Base-by-base conservation (phyloP, 2,888 invertebrate genomes). In the Drosophila sordidapex region DNA sequence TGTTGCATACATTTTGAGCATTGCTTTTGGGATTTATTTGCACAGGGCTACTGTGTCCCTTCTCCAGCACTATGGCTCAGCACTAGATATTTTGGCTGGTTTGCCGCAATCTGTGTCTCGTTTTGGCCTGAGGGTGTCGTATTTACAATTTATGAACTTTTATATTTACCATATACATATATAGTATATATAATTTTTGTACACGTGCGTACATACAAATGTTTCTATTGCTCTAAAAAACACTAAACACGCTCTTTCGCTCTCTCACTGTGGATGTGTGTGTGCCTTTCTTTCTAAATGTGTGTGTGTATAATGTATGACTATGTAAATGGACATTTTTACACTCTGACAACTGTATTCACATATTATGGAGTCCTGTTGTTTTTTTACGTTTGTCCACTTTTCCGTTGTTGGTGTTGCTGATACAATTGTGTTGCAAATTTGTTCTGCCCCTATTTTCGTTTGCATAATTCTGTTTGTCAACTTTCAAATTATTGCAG, bases 391-490 rank as follows among this genome's bases (percentile, higher is more conserved):
- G 61, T 72, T 73, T 73, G 21, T 38, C 10, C 48, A 36, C 31
- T 62, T 38, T 53, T 52, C 7, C 13, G 27, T 56, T 52, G 49
- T 58, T 59, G 48, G 29, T 61, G 35, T 54, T 62, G 52, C 25
- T 36, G 18, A 7, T 64, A 58, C 51, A 59, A 48, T 65, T 69
- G 59, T 71, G 31, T 53, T 67, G 59, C 38, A 67, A 70, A 80
- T 74, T 79, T 83, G 67, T 68, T 74, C 53, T 72, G 64, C 65
- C 56, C 67, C 66, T 75, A 7, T 76, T 71, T 56, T 35, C 58
- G 62, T 86, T 79, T 82, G 83, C 85, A 87, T 89, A 87, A 89
- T 87, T 84, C 79, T 75, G 82, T 87, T 87, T 88, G 84, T 87
- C 81, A 79, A 82, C 74, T 81, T 81, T 72, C 35, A 77, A 80